These are phyloP conservation scores for Chondrilla cf. caribensis DNA, from an alignment of 37 sponge, comb jelly and placozoan species.

Conservation along the genomic window DNA sequence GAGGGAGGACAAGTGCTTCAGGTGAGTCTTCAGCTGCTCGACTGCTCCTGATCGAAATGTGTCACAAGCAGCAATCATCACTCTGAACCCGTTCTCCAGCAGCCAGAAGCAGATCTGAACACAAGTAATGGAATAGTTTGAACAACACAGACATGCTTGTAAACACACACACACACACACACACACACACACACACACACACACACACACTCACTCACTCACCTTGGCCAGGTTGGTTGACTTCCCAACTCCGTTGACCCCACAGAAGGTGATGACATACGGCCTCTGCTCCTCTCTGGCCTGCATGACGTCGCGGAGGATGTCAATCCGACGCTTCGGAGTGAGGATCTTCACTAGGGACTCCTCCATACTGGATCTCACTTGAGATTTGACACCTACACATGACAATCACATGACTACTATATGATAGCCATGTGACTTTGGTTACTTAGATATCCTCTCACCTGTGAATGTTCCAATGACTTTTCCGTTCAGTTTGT, in stretches of 20 bases:
- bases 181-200: background rate
- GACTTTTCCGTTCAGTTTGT: slow-evolving; percentile 78
- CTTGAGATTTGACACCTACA: slow-evolving; percentile 61
- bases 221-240: slow-evolving; percentile 95
- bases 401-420: background rate
- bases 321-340: slow-evolving; percentile 76
- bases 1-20: slow-evolving; percentile 57
- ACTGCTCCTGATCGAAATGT: slow-evolving; percentile 97
- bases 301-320: slow-evolving; percentile 75
- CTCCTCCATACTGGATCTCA: slow-evolving; percentile 69
- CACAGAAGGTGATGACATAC: slow-evolving; percentile 95
- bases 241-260: slow-evolving; percentile 98
- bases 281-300: slow-evolving; percentile 48
- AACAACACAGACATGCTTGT: background rate
- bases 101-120: slow-evolving; percentile 85
- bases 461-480: slow-evolving; percentile 83
- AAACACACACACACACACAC: background rate
- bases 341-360: slow-evolving; percentile 82
- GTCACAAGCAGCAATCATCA: slow-evolving; percentile 92
- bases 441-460: background rate
- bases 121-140: background rate
- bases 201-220: background rate
- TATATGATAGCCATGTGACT: background rate
- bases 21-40: slow-evolving; percentile 93
- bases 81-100: slow-evolving; percentile 83